Percentiles rank a stretch among this genome's conserved stretches.
Conservation (phyloP, 2,113 vertebrate species). For the Lates calcarifer region DNA sequence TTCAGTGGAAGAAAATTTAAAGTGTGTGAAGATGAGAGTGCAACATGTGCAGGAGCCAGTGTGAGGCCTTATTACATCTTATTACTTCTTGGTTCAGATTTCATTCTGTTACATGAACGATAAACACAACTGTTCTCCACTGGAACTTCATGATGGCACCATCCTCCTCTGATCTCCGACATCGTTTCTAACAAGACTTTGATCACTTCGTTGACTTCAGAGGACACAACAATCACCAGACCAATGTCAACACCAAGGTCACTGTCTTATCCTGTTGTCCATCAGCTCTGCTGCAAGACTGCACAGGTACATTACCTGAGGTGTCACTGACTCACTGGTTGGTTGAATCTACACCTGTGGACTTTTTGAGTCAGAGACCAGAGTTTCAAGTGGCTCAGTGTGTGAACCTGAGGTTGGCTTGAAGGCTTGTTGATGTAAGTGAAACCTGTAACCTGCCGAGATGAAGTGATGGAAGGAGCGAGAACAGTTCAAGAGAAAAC, state of each 20-base stretch:
- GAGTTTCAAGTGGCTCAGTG: background rate
- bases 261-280: background rate
- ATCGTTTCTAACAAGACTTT: background rate
- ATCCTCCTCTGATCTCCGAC: background rate
- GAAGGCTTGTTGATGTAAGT: conserved; percentile 3
- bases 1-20: too few species aligned
- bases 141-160: background rate
- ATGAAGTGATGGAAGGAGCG: background rate
- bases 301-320: background rate
- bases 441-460: conserved; percentile 6
- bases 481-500: background rate
- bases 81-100: background rate
- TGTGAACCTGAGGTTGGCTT: background rate
- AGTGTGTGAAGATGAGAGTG: too few species aligned
- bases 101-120: background rate
- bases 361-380: background rate
- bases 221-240: background rate
- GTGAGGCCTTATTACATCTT: too few species aligned
- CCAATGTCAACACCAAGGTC: background rate
- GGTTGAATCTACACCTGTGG: conserved; percentile 8
- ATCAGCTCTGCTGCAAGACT: background rate
- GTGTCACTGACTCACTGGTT: background rate
- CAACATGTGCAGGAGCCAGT: background rate
- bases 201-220: background rate
- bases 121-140: background rate